Conservation (phyloP, 2,888 invertebrate genomes). For the Chromoteleia sp. region DNA sequence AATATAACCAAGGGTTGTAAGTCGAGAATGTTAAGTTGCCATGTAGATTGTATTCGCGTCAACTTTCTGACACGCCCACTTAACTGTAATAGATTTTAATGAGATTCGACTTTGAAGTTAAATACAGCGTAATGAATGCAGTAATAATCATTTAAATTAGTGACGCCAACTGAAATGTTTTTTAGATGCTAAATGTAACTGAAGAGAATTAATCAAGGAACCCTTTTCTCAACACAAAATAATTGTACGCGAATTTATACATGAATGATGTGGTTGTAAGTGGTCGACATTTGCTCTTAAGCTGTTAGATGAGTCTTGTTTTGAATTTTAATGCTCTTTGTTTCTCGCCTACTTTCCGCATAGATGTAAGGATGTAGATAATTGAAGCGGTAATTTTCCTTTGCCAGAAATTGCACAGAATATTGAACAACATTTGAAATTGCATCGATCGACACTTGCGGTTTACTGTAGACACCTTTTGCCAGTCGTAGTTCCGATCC, state of each 20-base stretch:
- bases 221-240: constrained; percentile 26
- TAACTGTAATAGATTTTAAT: constrained; percentile 66
- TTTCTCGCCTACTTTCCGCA: not conserved
- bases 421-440: constrained; percentile 39
- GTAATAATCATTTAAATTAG: constrained; percentile 59
- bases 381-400: constrained; percentile 20
- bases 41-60: constrained; percentile 65
- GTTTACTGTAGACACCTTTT: constrained; percentile 50
- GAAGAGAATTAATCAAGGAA: constrained; percentile 40
- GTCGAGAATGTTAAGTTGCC: constrained; percentile 67
- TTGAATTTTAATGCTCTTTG: constrained; percentile 27
- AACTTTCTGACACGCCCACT: constrained; percentile 63
- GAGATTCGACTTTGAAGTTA: constrained; percentile 65
- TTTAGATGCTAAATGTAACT: constrained; percentile 38
- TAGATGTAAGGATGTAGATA: constrained; percentile 13
- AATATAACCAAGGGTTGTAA: constrained; percentile 68
- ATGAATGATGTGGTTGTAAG: constrained; percentile 38
- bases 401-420: constrained; percentile 19
- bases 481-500: constrained; percentile 39
- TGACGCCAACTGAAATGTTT: constrained; percentile 35
- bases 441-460: constrained; percentile 50
- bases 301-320: constrained; percentile 30
- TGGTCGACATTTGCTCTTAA: constrained; percentile 15
- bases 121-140: constrained; percentile 60
- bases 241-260: constrained; percentile 15